phyloP scores from a whole-genome alignment of 2,113 vertebrate species.

The Hemiscyllium ocellatum region DNA sequence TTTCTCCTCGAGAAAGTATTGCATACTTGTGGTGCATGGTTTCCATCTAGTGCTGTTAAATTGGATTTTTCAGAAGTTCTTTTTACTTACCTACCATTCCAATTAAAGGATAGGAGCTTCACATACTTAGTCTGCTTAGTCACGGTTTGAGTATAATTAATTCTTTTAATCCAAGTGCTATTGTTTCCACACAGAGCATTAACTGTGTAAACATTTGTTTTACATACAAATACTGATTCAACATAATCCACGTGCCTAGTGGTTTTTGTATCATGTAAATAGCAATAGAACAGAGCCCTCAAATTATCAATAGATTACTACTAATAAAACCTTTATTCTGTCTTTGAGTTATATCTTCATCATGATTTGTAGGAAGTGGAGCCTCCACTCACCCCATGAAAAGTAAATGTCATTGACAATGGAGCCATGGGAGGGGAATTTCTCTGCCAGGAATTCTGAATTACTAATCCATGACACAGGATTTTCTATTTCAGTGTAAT shows the following conservation, averaged over 20 bases:
- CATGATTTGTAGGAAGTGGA: not conserved
- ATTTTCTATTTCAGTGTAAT: not conserved
- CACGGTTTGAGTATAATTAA: not conserved
- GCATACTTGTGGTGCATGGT: not conserved
- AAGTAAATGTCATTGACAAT: not conserved
- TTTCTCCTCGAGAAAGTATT: not conserved
- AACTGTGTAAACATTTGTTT: not conserved
- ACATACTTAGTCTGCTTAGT: not conserved
- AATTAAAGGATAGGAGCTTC: not conserved
- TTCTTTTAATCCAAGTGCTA: not conserved
- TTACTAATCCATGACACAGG: not conserved
- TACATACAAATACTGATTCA: not conserved
- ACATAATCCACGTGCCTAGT: not conserved
- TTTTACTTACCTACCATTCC: not conserved
- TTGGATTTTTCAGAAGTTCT: not conserved
- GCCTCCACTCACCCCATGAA: not conserved
- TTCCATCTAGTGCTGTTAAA: constrained; percentile 30
- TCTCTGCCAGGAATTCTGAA: not conserved
- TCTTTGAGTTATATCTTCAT: not conserved
- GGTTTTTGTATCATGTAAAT: not conserved
- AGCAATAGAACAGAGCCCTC: not conserved
- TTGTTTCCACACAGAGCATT: not conserved
- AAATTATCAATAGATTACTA: not conserved
- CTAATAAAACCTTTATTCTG: not conserved
- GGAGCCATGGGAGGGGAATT: not conserved